phyloP scores from a whole-genome alignment of 2,113 vertebrate species.

The Psittacula cyanocephala region DNA sequence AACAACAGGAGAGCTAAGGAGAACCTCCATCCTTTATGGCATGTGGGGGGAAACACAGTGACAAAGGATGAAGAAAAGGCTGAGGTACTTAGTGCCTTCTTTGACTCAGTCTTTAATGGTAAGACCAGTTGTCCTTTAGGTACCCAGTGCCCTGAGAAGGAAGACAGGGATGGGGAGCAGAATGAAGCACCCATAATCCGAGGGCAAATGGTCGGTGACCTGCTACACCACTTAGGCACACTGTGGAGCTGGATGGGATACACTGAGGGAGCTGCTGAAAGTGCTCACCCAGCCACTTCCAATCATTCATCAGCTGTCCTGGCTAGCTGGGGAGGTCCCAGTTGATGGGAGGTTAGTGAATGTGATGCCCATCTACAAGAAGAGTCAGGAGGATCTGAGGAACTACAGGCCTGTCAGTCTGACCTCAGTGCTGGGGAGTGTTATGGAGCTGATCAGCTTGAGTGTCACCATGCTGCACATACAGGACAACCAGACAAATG shows the following conservation, averaged over 20 bases:
- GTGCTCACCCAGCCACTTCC: background rate
- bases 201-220: background rate
- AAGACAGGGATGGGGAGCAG: background rate
- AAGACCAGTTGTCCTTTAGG: background rate
- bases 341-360: background rate
- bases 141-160: background rate
- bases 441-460: background rate
- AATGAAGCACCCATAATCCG: background rate
- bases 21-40: background rate
- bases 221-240: background rate
- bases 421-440: rapidly evolving
- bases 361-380: background rate
- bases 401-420: background rate
- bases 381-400: background rate
- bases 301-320: background rate
- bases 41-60: background rate
- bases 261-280: background rate
- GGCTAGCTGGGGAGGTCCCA: background rate
- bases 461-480: rapidly evolving
- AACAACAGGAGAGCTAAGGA: background rate
- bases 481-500: background rate
- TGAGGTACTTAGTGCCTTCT: background rate
- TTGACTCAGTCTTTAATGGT: background rate
- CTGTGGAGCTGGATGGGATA: background rate
- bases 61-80: background rate